phyloP scores from a whole-genome alignment of 64 coral and sea anemone genomes.

The Actinia equina region DNA sequence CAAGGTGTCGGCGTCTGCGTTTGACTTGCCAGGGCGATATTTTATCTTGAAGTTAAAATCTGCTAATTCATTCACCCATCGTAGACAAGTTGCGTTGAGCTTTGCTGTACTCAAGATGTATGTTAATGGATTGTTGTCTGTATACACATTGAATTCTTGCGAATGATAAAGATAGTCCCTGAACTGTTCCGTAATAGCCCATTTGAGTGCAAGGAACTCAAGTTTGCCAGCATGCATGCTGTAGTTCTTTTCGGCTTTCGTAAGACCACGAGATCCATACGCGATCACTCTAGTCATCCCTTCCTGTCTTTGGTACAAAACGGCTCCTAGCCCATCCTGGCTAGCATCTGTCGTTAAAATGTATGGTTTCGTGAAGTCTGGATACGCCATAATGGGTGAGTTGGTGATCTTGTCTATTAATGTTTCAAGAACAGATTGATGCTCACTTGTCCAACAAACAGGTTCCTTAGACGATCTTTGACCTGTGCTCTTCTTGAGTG shows the following conservation, averaged over 20 bases:
- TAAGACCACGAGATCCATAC: too few species aligned
- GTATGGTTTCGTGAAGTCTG: too few species aligned
- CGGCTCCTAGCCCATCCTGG: conserved; percentile 7
- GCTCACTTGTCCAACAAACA: too few species aligned
- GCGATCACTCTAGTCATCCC: background rate
- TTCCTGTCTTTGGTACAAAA: conserved; percentile 10
- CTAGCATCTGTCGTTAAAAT: background rate
- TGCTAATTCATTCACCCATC: conserved; percentile 29
- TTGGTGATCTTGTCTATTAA: too few species aligned
- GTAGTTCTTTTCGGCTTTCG: too few species aligned
- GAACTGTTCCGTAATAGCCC: too few species aligned
- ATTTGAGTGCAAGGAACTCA: too few species aligned
- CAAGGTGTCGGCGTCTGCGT: conserved; percentile 18
- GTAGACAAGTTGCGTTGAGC: conserved; percentile 28
- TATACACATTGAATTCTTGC: conserved; percentile 21
- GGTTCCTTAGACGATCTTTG: background rate
- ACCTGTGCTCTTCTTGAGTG: background rate
- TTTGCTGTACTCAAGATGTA: conserved; percentile 28
- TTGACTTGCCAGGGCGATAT: conserved; percentile 13
- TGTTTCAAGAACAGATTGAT: too few species aligned
- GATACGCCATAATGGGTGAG: too few species aligned
- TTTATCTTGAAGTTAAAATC: conserved; percentile 36
- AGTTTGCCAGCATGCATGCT: too few species aligned
- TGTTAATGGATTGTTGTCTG: conserved; percentile 30
- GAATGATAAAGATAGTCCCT: too few species aligned